A percentile compares a stretch with the other conserved stretches of the same genome.
These are phyloP conservation scores for Lithophane semibrunnea DNA, from an alignment of 2,888 invertebrate species.

Conservation along the genomic window DNA sequence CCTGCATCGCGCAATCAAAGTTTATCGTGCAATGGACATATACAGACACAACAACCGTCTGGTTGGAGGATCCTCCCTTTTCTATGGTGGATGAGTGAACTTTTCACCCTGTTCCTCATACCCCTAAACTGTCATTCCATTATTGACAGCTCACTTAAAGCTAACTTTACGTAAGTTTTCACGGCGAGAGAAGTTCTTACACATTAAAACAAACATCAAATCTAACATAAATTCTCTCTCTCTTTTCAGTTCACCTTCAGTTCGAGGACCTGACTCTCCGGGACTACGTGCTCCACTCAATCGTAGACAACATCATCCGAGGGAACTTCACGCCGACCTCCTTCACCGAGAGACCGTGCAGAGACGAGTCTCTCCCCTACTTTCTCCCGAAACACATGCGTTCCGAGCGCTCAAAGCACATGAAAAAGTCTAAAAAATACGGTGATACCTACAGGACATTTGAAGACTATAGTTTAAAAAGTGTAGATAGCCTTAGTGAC, in stretches of 20 bases:
- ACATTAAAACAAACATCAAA: neutral
- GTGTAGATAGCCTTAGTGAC: conserved; percentile 64
- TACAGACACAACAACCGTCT: no score
- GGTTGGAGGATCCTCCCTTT: no score
- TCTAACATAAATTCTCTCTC: conserved; percentile 51
- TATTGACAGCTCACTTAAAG: no score
- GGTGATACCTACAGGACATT: conserved; percentile 64
- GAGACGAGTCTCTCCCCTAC: conserved; percentile 79
- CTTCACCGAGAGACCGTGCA: conserved; percentile 80
- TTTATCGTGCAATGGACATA: no score
- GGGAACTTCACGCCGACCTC: conserved; percentile 87
- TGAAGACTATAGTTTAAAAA: conserved; percentile 70
- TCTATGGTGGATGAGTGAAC: no score
- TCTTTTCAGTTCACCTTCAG: conserved; percentile 85
- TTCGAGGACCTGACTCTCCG: conserved; percentile 78
- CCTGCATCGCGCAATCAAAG: no score
- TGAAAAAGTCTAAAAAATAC: conserved; percentile 70
- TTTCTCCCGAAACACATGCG: conserved; percentile 82
- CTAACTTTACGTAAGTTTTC: no score
- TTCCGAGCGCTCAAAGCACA: conserved; percentile 77
- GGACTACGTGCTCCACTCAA: conserved; percentile 85
- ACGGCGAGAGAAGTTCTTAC: no score
- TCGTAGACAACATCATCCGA: conserved; percentile 80
- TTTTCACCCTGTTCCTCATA: no score
- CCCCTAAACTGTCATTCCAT: no score